Percentiles rank a stretch among this genome's conserved stretches.
phyloP scores from a whole-genome alignment of 2,888 invertebrate genomes.

The Catocala fraxini region DNA sequence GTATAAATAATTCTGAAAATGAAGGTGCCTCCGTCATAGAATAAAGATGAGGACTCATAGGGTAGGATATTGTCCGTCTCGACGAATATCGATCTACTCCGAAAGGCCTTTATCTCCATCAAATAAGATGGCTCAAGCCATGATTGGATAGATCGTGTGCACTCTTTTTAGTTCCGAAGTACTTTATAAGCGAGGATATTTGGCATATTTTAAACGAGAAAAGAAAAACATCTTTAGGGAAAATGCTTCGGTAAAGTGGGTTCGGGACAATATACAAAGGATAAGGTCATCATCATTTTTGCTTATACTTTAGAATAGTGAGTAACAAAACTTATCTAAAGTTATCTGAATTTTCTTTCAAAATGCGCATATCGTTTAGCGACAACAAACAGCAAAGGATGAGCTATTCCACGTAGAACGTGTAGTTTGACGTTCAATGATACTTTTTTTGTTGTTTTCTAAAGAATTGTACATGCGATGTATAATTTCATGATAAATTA shows the following conservation, averaged over 20 bases:
- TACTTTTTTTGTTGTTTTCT: too few relatives aligned
- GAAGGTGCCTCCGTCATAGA: conserved; percentile 72
- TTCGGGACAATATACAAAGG: background rate
- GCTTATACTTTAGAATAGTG: background rate
- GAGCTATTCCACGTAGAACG: too few relatives aligned
- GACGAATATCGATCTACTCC: conserved; percentile 56
- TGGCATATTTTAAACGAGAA: conserved; percentile 47
- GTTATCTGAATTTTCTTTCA: too few relatives aligned
- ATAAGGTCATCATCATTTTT: background rate
- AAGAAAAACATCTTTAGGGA: conserved; percentile 21
- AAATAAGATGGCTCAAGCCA: conserved; percentile 64
- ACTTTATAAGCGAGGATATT: conserved; percentile 51
- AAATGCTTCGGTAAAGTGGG: conserved; percentile 4
- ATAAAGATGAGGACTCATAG: conserved; percentile 80
- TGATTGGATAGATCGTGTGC: conserved; percentile 58
- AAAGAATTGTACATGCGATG: too few relatives aligned
- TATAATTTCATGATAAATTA: too few relatives aligned
- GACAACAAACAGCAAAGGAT: too few relatives aligned
- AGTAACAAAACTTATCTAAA: too few relatives aligned
- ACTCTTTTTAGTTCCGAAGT: conserved; percentile 48
- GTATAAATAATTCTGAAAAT: conserved; percentile 75
- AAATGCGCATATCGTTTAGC: too few relatives aligned
- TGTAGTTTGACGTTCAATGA: too few relatives aligned
- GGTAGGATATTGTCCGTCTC: conserved; percentile 59
- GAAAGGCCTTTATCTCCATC: conserved; percentile 61